Evolutionary conservation across 2,113 vertebrate genomes (phyloP).

Genomic region (Entosphenus tridentatus): DNA sequence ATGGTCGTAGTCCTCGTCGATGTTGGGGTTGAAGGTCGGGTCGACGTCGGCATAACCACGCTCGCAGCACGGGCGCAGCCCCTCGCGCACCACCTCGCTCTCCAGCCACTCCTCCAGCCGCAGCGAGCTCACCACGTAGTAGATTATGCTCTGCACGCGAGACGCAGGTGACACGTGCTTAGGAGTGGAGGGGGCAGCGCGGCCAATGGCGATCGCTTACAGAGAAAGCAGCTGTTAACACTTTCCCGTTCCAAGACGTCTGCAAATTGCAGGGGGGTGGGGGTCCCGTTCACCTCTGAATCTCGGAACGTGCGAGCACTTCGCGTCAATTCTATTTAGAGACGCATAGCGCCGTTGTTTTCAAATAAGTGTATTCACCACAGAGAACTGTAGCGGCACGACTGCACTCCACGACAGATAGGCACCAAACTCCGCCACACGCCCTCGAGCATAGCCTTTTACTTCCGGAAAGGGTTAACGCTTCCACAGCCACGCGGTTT

Average conservation of each 20-base stretch:
- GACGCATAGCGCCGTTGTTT: too few species aligned
- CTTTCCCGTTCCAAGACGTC: neutral
- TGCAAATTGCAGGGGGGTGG: too few species aligned
- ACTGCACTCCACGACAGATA: too few species aligned
- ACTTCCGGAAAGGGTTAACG: too few species aligned
- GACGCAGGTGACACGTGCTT: conserved; percentile 5
- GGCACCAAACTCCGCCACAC: too few species aligned
- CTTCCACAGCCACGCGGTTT: too few species aligned
- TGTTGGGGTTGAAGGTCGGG: conserved; percentile 69
- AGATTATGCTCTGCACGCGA: conserved; percentile 60
- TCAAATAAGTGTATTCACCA: too few species aligned
- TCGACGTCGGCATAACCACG: conserved; percentile 93
- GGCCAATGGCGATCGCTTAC: neutral
- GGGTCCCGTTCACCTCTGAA: too few species aligned
- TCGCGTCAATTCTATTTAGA: too few species aligned
- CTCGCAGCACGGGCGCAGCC: conserved; percentile 65
- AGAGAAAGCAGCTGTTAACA: neutral
- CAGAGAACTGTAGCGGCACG: too few species aligned
- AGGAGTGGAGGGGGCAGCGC: neutral
- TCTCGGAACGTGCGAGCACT: too few species aligned
- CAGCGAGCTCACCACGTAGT: conserved; percentile 61
- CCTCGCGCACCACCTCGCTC: conserved; percentile 41
- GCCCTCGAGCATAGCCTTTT: too few species aligned
- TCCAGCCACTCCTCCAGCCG: conserved; percentile 62
- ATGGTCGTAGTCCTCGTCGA: conserved; percentile 82